Evolutionary conservation across 2,888 invertebrate species (phyloP).

Genomic region (Mesorhabditis belari): DNA sequence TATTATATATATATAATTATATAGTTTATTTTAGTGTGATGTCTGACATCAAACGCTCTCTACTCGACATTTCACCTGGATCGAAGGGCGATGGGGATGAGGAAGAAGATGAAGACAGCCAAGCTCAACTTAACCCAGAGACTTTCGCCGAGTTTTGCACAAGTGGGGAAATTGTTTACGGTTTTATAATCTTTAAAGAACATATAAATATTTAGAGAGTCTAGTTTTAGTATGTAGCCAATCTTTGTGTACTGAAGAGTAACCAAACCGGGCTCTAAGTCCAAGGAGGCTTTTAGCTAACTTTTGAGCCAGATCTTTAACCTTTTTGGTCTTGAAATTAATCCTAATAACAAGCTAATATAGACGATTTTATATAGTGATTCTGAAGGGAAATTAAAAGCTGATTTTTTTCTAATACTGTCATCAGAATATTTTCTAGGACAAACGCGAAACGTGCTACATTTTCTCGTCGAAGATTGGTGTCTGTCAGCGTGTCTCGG

Average conservation of each 20-base stretch:
- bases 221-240: too few relatives aligned
- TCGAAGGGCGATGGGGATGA: constrained; percentile 9
- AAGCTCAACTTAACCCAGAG: constrained; percentile 23
- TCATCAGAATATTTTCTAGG: constrained; percentile 13
- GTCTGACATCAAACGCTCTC: constrained; percentile 34
- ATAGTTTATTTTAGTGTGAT: constrained; percentile 29
- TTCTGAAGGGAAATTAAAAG: too few relatives aligned
- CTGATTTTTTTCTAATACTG: not conserved
- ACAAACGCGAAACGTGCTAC: constrained; percentile 35
- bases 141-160: constrained; percentile 34
- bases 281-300: too few relatives aligned
- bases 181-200: too few relatives aligned
- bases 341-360: too few relatives aligned
- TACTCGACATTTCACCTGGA: constrained; percentile 30
- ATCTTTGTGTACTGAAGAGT: too few relatives aligned
- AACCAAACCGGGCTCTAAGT: too few relatives aligned
- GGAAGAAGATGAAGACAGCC: constrained; percentile 21
- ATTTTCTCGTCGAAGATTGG: constrained; percentile 41
- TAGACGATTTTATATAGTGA: too few relatives aligned
- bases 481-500: constrained; percentile 34
- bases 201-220: too few relatives aligned
- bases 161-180: constrained; percentile 22
- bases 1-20: constrained; percentile 3
- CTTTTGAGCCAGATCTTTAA: too few relatives aligned
- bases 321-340: too few relatives aligned